These are phyloP conservation scores for Tipula unca DNA, from an alignment of 2,888 invertebrate genomes.

Conservation along the genomic window DNA sequence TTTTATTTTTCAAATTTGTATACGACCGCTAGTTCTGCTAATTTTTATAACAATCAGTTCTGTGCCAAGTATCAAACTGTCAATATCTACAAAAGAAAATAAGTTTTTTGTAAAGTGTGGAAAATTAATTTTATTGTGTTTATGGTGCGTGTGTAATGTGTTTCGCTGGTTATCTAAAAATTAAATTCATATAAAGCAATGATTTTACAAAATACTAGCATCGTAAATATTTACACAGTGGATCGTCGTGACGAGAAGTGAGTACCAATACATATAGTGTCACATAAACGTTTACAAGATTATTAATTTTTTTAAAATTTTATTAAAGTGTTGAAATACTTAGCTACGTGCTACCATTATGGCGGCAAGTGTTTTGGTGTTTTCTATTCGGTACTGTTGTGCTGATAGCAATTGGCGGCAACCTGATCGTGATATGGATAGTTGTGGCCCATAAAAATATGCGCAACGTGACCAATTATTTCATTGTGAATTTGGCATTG, in stretches of 20 bases:
- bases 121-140: too few species aligned
- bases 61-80: too few species aligned
- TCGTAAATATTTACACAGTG: background rate
- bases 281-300: background rate
- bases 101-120: too few species aligned
- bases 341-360: slow-evolving; percentile 55
- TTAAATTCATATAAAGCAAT: background rate
- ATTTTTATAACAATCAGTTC: too few species aligned
- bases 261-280: background rate
- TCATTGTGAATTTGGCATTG: slow-evolving; percentile 47
- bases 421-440: slow-evolving; percentile 96
- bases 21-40: too few species aligned
- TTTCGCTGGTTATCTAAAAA: too few species aligned
- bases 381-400: slow-evolving; percentile 85
- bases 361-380: slow-evolving; percentile 84
- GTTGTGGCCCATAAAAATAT: slow-evolving; percentile 92
- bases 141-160: too few species aligned
- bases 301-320: background rate
- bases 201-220: background rate
- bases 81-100: too few species aligned
- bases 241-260: background rate
- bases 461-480: slow-evolving; percentile 96
- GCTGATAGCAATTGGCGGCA: slow-evolving; percentile 87
- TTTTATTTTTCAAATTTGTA: too few species aligned
- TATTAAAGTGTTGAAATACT: background rate